These are phyloP conservation scores for Corythaixoides concolor DNA, from an alignment of 2,113 vertebrate genomes.

Conservation along the genomic window DNA sequence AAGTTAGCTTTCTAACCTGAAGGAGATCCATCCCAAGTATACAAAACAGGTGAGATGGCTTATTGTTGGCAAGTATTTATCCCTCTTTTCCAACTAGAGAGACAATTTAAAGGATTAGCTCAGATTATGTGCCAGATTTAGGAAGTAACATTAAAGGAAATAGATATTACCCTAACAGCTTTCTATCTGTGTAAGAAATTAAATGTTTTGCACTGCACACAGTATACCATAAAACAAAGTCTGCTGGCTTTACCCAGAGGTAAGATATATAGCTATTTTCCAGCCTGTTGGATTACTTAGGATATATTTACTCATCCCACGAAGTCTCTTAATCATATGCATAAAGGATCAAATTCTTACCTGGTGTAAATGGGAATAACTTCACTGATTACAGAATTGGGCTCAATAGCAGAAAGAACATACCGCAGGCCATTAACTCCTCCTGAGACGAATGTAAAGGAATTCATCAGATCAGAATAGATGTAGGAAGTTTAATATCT, in stretches of 20 bases:
- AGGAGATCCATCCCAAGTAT: background rate
- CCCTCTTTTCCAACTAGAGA: background rate
- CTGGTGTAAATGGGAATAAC: background rate
- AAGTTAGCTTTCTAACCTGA: background rate
- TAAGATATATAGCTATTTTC: background rate
- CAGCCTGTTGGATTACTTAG: background rate
- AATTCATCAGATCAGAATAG: slow-evolving; percentile 21
- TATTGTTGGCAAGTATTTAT: background rate
- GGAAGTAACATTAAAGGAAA: background rate
- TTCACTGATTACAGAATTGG: background rate
- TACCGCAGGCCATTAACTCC: background rate
- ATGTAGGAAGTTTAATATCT: slow-evolving; percentile 34
- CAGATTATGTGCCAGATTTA: background rate
- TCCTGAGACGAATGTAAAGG: slow-evolving; percentile 11
- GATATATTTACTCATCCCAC: background rate
- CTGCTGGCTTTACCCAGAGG: background rate
- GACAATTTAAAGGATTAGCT: background rate
- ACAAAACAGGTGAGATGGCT: background rate
- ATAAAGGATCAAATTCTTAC: background rate
- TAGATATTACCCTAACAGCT: background rate
- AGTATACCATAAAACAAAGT: background rate
- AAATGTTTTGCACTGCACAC: background rate
- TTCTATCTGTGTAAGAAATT: background rate
- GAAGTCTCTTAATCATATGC: background rate
- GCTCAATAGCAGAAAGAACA: background rate